Evolutionary conservation across 2,797 vertebrate species (phyloP).

Genomic region (Eurystomus glaucurus): DNA sequence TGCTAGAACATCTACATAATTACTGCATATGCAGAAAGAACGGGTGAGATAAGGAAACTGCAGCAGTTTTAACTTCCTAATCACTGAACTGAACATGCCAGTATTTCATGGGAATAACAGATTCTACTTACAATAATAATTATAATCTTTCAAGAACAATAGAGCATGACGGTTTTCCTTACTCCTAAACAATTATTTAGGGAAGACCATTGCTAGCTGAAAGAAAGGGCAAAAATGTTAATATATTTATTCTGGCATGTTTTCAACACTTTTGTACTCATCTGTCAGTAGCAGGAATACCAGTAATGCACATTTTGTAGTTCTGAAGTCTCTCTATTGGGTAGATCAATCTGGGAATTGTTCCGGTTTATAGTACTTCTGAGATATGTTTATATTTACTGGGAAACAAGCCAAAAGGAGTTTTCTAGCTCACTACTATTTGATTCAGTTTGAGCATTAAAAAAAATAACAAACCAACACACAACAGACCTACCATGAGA

Average conservation of each 20-base stretch:
- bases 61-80: conserved; percentile 55
- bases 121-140: conserved; percentile 52
- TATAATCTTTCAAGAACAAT: conserved; percentile 75
- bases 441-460: not conserved
- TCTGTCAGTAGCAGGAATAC: conserved; percentile 33
- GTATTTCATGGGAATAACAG: conserved; percentile 71
- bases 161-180: conserved; percentile 75
- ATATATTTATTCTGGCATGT: conserved; percentile 73
- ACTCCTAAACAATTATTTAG: conserved; percentile 68
- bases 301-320: not conserved
- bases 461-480: not conserved
- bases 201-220: conserved; percentile 60
- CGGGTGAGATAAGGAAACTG: conserved; percentile 42
- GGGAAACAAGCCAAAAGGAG: not conserved
- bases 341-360: not conserved
- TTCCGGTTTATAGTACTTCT: not conserved
- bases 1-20: conserved; percentile 27
- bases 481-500: not conserved
- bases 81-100: conserved; percentile 47
- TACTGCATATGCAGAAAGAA: conserved; percentile 30
- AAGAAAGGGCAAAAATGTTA: conserved; percentile 60
- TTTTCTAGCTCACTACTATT: not conserved
- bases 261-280: conserved; percentile 48
- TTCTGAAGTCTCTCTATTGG: conserved; percentile 2
- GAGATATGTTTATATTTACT: not conserved